Base-by-base conservation (phyloP, 2,888 invertebrate species). In the Automeris io region DNA sequence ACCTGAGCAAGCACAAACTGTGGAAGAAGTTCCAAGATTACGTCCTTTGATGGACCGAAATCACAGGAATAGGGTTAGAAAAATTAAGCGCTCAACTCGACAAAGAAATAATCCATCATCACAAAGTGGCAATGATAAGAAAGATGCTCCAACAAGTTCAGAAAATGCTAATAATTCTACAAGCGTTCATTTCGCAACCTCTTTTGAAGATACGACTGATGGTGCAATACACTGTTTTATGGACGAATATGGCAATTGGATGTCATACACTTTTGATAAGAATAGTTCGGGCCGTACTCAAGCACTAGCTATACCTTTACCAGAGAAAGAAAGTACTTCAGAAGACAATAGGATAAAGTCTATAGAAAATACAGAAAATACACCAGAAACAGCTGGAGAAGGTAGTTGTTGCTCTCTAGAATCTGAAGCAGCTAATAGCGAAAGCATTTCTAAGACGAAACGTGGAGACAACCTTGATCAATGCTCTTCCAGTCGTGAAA, bases 141-240 rank as follows among this genome's bases (percentile, higher is more conserved):
- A 71, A 45, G 75, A 79, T 8, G 75, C 73, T 45, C 56, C 59
- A 2, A 46, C 63, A 0, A 63, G 53, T 23, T 42, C 60, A 7
- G 85, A 80, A 8, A 71, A 62, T 39, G 49, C 70, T 0, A 72
- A 54, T 37, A 78, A 69, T 43, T 63, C 79, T 0, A 71, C 57
- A 5, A 76, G 57, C 36, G 83, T 82, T 13, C 94, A 95, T 61
- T 87, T 94, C 39, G 95, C 95, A 2, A 91, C 91, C 16, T 93
- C 91, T 18, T 94, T 95, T 58, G 92, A 94, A 40, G 96, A 96
- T 60, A 95, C 95, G 0, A 89, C 88, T 2, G 94, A 95, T 55
- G 95, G 95, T 7, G 93, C 95, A 1, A 92, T 95, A 25, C 95
- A 96, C 71, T 95, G 92, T 67, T 95, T 95, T 60, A 91, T 93